Evolutionary conservation across 2,797 vertebrate species (phyloP).

Genomic region (Geotria australis): DNA sequence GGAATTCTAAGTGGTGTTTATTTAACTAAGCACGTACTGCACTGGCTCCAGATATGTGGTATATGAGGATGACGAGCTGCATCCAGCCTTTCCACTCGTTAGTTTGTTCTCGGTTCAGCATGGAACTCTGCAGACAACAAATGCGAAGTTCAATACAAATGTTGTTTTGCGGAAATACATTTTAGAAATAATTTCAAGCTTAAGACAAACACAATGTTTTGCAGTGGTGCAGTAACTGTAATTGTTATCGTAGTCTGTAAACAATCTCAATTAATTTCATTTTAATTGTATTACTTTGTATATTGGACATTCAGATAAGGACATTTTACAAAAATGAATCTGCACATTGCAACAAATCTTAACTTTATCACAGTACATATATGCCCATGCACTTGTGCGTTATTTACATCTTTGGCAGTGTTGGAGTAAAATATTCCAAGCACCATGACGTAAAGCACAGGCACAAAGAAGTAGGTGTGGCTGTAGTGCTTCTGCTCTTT

Average conservation of each 20-base stretch:
- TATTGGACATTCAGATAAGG: too few relatives aligned
- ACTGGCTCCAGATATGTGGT: conserved; percentile 91
- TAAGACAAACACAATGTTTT: too few relatives aligned
- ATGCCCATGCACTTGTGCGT: too few relatives aligned
- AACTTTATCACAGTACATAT: too few relatives aligned
- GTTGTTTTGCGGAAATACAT: too few relatives aligned
- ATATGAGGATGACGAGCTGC: conserved; percentile 95
- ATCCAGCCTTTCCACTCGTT: conserved; percentile 99
- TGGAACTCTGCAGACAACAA: conserved; percentile 28
- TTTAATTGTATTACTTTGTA: too few relatives aligned
- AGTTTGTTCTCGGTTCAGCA: conserved; percentile 85
- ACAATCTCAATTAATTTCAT: too few relatives aligned
- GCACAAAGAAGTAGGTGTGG: conserved; percentile 83
- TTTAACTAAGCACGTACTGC: conserved; percentile 30
- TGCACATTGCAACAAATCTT: not conserved
- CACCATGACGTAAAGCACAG: conserved; percentile 67
- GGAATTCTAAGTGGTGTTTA: too few relatives aligned
- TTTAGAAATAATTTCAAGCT: too few relatives aligned
- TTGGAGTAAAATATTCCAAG: conserved; percentile 82
- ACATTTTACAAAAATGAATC: not conserved
- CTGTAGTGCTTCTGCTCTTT: conserved; percentile 97
- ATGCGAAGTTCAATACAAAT: too few relatives aligned
- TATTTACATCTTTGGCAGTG: conserved; percentile 86
- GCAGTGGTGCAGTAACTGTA: too few relatives aligned
- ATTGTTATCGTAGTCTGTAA: too few relatives aligned